phyloP scores from a whole-genome alignment of 92 coral and sea anemone species.

The Zoanthus solanderi region DNA sequence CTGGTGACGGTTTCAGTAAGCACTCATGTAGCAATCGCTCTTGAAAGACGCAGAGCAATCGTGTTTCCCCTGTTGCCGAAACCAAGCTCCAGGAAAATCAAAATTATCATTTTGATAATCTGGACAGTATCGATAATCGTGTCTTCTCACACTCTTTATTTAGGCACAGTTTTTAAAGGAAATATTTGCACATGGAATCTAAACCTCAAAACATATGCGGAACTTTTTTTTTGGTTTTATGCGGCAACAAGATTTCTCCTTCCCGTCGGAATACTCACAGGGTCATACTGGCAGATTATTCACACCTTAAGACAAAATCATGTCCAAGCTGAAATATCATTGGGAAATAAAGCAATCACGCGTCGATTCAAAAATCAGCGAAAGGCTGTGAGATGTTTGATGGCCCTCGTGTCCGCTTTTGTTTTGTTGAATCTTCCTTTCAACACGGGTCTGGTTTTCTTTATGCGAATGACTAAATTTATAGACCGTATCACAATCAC shows the following conservation, averaged over 20 bases:
- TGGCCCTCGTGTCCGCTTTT: not conserved
- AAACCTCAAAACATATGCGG: not conserved
- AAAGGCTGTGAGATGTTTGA: not conserved
- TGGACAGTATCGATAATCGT: not conserved
- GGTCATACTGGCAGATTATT: conserved; percentile 7
- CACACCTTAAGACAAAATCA: not conserved
- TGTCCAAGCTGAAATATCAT: not conserved
- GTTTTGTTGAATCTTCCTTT: not conserved
- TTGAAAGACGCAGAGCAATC: conserved; percentile 20
- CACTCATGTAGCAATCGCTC: not conserved
- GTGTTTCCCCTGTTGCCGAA: conserved; percentile 4
- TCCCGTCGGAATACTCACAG: not conserved
- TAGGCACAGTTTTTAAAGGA: not conserved
- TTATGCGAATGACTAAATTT: no score
- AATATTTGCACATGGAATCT: not conserved
- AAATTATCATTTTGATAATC: not conserved
- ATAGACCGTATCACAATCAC: no score
- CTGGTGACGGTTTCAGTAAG: not conserved
- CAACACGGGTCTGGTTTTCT: not conserved
- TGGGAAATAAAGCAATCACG: not conserved
- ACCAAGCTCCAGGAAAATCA: not conserved
- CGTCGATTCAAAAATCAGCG: conserved; percentile 7
- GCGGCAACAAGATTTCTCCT: not conserved
- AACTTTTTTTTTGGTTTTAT: not conserved
- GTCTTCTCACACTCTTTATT: not conserved